These are phyloP conservation scores for Dioctria rufipes DNA, from an alignment of 2,888 invertebrate species.

Conservation along the genomic window DNA sequence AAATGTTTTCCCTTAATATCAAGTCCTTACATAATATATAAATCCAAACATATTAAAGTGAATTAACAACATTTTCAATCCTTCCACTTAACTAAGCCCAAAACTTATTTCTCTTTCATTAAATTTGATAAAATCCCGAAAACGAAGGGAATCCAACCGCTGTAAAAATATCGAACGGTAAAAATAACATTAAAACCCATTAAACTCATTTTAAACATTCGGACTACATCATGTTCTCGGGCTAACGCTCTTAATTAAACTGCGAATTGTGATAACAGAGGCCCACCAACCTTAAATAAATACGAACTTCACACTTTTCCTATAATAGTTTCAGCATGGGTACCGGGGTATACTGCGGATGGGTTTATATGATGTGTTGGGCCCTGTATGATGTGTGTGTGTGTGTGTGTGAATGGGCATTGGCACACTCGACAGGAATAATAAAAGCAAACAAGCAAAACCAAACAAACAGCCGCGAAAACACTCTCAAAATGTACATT, in stretches of 20 bases:
- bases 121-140: not conserved
- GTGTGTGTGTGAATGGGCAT: not conserved
- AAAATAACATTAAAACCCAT: constrained; percentile 22
- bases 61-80: not conserved
- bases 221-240: constrained; percentile 33
- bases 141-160: not conserved
- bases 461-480: constrained; percentile 5
- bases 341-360: too few relatives aligned
- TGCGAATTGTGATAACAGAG: constrained; percentile 3
- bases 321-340: not conserved
- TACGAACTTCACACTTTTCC: constrained; percentile 28
- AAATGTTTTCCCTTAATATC: too few relatives aligned
- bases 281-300: constrained; percentile 41
- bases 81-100: not conserved
- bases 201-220: constrained; percentile 30
- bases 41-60: too few relatives aligned
- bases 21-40: too few relatives aligned
- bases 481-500: constrained; percentile 10
- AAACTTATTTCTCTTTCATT: constrained; percentile 1
- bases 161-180: constrained; percentile 18
- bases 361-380: not conserved
- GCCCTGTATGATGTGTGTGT: not conserved
- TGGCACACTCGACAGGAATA: not conserved
- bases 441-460: constrained; percentile 30
- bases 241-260: constrained; percentile 39